Percentiles rank a stretch among this genome's conserved stretches.
phyloP scores from a whole-genome alignment of 2,888 invertebrate genomes.

The Gandaritis pyraliata region DNA sequence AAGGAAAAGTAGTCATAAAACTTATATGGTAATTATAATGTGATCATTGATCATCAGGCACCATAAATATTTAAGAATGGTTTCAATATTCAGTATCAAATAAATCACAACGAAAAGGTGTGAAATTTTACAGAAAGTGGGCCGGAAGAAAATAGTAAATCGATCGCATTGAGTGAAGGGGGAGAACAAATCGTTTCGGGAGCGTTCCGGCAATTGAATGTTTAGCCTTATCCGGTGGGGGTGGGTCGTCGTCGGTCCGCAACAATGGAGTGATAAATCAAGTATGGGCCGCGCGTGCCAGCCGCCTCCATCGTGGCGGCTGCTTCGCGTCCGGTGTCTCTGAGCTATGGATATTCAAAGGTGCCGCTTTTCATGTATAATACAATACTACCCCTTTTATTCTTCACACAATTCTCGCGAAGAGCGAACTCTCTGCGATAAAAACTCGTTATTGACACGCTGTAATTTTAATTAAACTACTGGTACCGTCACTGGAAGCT shows the following conservation, averaged over 20 bases:
- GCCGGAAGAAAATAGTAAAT: constrained; percentile 68
- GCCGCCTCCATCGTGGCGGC: constrained; percentile 49
- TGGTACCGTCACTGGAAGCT: too few species aligned
- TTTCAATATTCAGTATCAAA: constrained; percentile 1
- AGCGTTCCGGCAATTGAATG: constrained; percentile 81
- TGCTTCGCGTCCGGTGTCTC: constrained; percentile 60
- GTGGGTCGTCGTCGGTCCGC: constrained; percentile 74
- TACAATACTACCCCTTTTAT: constrained; percentile 43
- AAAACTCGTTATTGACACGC: constrained; percentile 29
- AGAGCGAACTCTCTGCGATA: constrained; percentile 23
- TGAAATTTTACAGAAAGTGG: constrained; percentile 43
- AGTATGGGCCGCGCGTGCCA: constrained; percentile 81
- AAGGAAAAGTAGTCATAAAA: not conserved
- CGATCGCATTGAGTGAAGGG: constrained; percentile 62
- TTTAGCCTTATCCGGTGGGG: constrained; percentile 80
- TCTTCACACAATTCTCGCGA: constrained; percentile 40
- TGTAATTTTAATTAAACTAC: constrained; percentile 37
- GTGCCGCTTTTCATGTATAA: constrained; percentile 54
- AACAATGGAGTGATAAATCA: constrained; percentile 84
- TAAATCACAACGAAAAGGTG: constrained; percentile 28
- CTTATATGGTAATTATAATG: too few species aligned
- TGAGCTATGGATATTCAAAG: constrained; percentile 65
- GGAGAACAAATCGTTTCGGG: constrained; percentile 78
- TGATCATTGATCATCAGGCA: too few species aligned
- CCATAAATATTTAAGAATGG: not conserved